Base-by-base conservation (phyloP, 37 sponge, comb jelly and placozoan species). In the Eunapius fragilis region DNA sequence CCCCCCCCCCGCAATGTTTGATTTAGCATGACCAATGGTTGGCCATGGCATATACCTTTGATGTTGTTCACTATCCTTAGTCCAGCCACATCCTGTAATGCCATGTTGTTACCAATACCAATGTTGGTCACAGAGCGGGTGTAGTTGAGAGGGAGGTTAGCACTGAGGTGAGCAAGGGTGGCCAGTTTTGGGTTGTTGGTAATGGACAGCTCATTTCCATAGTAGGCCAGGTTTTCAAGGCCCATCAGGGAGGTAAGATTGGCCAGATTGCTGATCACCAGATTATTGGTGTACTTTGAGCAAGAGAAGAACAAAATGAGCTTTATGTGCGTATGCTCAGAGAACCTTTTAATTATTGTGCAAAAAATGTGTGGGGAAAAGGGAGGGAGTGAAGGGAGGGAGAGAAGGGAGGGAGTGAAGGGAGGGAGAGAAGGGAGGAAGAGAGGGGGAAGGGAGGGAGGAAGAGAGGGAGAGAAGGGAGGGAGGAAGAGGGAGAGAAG, bases 221-320 rank as follows among this genome's bases (percentile, higher is more conserved):
- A 81, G 35, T 26, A 9, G 13, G 33, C 78, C 19, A 92, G 73
- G 33, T 92, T 92, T 75, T 92, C 89, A 35, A 92, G 89, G 25
- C 92, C 92, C n/a, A 48, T 36, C 33, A 92, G 82, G 25, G 58
- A 67, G 23, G 78, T 69, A 0, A 92, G 67, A 35, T 58, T 71
- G 26, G 47, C 49, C 67, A 88, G 68, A 0, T 50, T 38, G 17
- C 36, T 34, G 28, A 92, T 75, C 68, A 37, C 68, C 71, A 92
- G 69, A 47, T 76, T 77, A 22, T 37, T 27, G 4, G 87, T 73
- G 76, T 37, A 75, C 92, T 92, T 68, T 2, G n/a, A n/a, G n/a
- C n/a, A 76, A 36, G 11, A 45, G 33, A 32, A 37, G 82, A 83
- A 74, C 36, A n/a, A 69, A 26, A n/a, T n/a, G n/a, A n/a, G n/a